Base-by-base conservation (phyloP, 35 echinoderm and acorn worm genomes). In the Ophiothrix spiculata region DNA sequence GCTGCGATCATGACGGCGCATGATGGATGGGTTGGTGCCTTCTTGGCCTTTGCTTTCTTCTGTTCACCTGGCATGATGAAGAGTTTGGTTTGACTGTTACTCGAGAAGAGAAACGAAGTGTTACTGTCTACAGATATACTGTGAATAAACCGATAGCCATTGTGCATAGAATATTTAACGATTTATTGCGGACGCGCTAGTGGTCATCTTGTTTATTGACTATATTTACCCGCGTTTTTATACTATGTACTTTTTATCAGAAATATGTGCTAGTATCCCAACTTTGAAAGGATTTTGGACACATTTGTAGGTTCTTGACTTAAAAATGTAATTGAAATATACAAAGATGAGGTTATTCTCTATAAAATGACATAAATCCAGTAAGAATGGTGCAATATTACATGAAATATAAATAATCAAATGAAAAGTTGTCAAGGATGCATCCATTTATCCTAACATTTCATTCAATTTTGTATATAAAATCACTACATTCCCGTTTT, bases 1-100 rank as follows among this genome's bases (percentile, higher is more conserved):
- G 63, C 81, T 17, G 35, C 75, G 29, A 90, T 83, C 89, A 90
- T 90, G 31, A 38, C 81, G 69, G 73, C 42, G 69, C 75, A 90
- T 38, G 36, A 56, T 46, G 89, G 89, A 77, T 90, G 89, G 77
- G 89, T 73, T 49, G 81, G 39, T 45, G 45, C 35, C 28, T 42
- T 60, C 41, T 81, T 84, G 29, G 89, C 64, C 36, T 88, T 88
- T 80, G 82, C 83, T 0, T 40, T 77, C 69, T 86, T 86, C 84
- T 86, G 45, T 54, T 8, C 45, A 54, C 45, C 45, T 8, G 45
- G 8, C 45, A 54, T 54, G 45, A 21, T 21, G 45, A 54, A 54
- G 21, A 54, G 8, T 8, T 54, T 11, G 45, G 45, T 11, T 54
- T 54, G 45, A 11, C 21, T 11, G 45, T 54, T 11, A 54, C 45